Evolutionary conservation across 1,140 invertebrate species (phyloP), one percentile per base, ranked within the genome.

Genomic region (Drosophila ficusphila): DNA sequence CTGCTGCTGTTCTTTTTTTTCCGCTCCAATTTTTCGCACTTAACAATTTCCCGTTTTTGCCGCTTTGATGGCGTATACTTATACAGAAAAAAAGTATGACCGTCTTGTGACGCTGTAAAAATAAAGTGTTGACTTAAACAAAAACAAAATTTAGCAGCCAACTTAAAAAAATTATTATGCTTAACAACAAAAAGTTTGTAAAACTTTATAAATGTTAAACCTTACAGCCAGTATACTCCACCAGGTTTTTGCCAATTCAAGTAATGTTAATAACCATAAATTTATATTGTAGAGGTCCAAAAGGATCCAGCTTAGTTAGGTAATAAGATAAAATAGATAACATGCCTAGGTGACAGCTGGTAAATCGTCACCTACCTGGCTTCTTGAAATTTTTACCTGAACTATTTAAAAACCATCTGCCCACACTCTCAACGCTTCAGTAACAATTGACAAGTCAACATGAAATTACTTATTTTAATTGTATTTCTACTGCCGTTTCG

Each of bases 21-120:
- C 36, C 12, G 25, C 27, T 44, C 16, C 1, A 27, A 53, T 36
- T 48, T 53, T 41, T 27, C 49, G 11, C 21, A 38, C 18, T 47
- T 0, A 12, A 34, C 23, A 31, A 42, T 51, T 16, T 23, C 49
- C 2, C 11, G 33, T 31, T 23, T 12, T 51, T 44, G 56, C 33
- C 68, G 54, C 68, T 51, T 69, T 49, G 68, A 61, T 12, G 29
- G 33, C 64, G 61, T 69, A 69, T 69, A 69, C 64, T 47, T 69
- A 69, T 69, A 69, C 65, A 68, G 11, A 68, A 67, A 68, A 60
- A 57, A n/a, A 6, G 29, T 44, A 12, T 0, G 56, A 19, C 12
- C 48, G 23, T 54, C 25, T 21, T 21, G 2, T 1, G 6, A 0
- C 21, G n/a, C 3, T 19, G 12, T 6, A 2, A 27, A 27, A 27